Base-by-base conservation (phyloP, 2,888 invertebrate genomes). In the Pristionchus exspectatus region DNA sequence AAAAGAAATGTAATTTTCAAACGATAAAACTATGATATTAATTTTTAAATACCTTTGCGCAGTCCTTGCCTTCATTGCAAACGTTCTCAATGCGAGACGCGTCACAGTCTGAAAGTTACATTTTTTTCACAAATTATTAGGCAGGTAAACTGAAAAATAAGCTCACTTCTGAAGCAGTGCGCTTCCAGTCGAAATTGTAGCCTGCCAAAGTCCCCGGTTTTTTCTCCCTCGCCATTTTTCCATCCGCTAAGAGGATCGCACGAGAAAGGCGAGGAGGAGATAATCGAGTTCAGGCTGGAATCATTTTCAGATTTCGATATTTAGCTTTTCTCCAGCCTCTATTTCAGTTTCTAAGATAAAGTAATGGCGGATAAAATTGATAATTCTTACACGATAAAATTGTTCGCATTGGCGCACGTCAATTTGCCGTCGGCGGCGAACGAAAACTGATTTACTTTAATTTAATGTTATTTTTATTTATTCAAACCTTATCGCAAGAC, bases 111-210 rank as follows among this genome's bases (percentile, higher is more conserved):
- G n/a, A 27, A 50, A 69, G 2, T 12, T 72, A 5, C 4, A 72
- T 2, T 72, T 30, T 16, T 74, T 74, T 38, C 30, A 24, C 2
- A 5, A 12, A 66, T 24, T 66, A 54, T 10, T 10, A 54, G 9
- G 54, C 54, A 54, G 54, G 14, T 14, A 54, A 54, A 54, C 54
- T 56, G 18, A 18, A 21, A 59, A 59, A 33, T 18, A 7, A 44
- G 12, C 81, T 54, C 44, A 81, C 81, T 81, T 54, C 50, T 44
- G n/a, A 81, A n/a, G 50, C 81, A 81, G 27, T 81, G 50, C 27
- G 81, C 81, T 27, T 24, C 27, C 14, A 81, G n/a, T 24, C 27
- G 81, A 27, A 81, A 14, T 4, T 81, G 54, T 50, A 50, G 2
- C 44, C 54, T 54, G 16, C 54, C n/a, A 27, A 81, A 81, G 24